Conservation (phyloP, 2,888 invertebrate species). For the Aphodius granarius region DNA sequence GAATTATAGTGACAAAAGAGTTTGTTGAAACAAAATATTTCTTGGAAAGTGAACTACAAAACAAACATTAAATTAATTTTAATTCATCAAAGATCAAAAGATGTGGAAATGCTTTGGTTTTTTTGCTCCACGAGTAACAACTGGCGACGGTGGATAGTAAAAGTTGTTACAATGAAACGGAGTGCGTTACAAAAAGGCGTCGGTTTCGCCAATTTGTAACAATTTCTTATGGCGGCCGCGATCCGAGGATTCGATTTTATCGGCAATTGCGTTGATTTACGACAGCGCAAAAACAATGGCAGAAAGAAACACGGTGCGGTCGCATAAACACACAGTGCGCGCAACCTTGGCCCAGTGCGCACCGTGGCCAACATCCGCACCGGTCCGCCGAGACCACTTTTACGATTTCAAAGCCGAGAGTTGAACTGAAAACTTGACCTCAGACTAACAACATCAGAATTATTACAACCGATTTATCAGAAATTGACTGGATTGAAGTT, state of each 20-base stretch:
- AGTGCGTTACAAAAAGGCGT: background rate
- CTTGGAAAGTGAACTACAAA: too few relatives aligned
- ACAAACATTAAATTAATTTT: too few relatives aligned
- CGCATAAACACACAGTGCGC: background rate
- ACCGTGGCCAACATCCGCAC: conserved; percentile 22
- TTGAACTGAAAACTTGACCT: background rate
- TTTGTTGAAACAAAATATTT: too few relatives aligned
- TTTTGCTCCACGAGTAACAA: too few relatives aligned
- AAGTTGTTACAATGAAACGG: background rate
- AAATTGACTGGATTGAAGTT: too few relatives aligned
- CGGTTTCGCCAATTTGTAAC: background rate
- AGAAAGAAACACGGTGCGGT: background rate
- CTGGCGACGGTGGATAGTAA: background rate
- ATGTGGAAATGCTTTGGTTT: too few relatives aligned
- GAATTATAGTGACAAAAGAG: background rate
- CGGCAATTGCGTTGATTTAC: background rate
- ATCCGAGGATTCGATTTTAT: background rate
- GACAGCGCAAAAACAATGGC: background rate
- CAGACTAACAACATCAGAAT: background rate
- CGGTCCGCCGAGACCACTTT: background rate
- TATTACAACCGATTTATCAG: too few relatives aligned
- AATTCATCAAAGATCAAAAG: too few relatives aligned
- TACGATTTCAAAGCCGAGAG: background rate
- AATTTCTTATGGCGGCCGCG: background rate
- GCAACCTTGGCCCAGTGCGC: conserved; percentile 22